These are phyloP conservation scores for Erythrolamprus reginae DNA, from an alignment of 2,113 vertebrate genomes.

Conservation along the genomic window DNA sequence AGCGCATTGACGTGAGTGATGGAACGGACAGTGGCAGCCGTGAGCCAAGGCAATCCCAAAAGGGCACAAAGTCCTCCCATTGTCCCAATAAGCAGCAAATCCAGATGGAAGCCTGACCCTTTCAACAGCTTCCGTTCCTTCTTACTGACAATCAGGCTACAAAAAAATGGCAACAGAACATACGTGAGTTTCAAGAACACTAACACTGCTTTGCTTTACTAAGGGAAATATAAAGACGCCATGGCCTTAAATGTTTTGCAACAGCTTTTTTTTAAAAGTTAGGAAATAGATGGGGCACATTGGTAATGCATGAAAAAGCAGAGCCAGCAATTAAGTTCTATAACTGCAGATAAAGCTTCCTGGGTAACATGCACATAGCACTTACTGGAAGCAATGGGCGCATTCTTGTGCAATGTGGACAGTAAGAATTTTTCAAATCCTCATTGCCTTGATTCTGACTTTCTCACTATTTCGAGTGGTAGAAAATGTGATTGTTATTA, in stretches of 20 bases:
- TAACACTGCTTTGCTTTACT: background rate
- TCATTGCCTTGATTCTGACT: background rate
- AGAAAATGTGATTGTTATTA: background rate
- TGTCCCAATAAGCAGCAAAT: conserved; percentile 90
- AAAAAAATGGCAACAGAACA: background rate
- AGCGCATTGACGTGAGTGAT: conserved; percentile 95
- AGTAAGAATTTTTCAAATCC: background rate
- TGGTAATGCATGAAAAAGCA: background rate
- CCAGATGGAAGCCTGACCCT: conserved; percentile 95
- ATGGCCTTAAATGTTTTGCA: background rate
- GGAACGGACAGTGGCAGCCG: conserved; percentile 89
- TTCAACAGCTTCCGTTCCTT: conserved; percentile 89
- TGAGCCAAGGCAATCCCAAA: conserved; percentile 94
- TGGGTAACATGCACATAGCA: background rate
- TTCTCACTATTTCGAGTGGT: background rate
- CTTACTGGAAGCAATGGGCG: background rate
- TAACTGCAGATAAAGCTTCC: background rate
- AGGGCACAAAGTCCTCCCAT: conserved; percentile 89
- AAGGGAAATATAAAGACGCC: background rate
- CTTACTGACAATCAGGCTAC: conserved; percentile 94
- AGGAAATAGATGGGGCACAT: background rate
- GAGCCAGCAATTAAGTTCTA: background rate
- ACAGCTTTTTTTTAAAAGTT: background rate
- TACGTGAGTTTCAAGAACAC: background rate
- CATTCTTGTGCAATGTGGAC: background rate